Conservation (phyloP, 2,113 vertebrate species). For the Pandion haliaetus region DNA sequence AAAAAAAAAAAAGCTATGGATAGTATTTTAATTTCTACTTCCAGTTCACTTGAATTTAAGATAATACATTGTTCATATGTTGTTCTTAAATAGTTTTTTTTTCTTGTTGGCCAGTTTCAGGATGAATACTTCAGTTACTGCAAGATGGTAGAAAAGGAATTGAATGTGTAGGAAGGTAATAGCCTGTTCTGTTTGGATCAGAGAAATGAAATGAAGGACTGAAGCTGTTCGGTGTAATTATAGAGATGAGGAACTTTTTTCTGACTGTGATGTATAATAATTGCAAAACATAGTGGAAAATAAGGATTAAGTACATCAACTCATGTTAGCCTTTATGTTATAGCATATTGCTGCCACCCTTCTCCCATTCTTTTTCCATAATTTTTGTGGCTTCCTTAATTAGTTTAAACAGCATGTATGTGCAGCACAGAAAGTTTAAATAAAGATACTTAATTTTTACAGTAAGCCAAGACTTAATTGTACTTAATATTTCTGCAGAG, state of each 20-base stretch:
- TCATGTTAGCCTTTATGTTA: background rate
- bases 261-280: background rate
- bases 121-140: background rate
- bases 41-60: background rate
- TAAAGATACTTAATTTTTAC: background rate
- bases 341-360: background rate
- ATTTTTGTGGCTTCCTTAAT: background rate
- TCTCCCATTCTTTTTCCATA: background rate
- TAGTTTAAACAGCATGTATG: background rate
- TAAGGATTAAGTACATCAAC: background rate
- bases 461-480: background rate
- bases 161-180: background rate
- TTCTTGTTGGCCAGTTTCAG: background rate
- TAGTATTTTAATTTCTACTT: background rate
- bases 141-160: background rate
- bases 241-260: background rate
- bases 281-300: background rate
- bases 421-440: background rate
- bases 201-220: background rate
- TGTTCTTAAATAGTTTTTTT: background rate
- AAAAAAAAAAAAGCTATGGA: background rate
- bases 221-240: background rate
- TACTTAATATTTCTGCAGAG: background rate
- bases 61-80: background rate
- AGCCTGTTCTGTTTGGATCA: background rate